Evolutionary conservation across 2,797 vertebrate species (phyloP).

Genomic region (Dipus sagitta): DNA sequence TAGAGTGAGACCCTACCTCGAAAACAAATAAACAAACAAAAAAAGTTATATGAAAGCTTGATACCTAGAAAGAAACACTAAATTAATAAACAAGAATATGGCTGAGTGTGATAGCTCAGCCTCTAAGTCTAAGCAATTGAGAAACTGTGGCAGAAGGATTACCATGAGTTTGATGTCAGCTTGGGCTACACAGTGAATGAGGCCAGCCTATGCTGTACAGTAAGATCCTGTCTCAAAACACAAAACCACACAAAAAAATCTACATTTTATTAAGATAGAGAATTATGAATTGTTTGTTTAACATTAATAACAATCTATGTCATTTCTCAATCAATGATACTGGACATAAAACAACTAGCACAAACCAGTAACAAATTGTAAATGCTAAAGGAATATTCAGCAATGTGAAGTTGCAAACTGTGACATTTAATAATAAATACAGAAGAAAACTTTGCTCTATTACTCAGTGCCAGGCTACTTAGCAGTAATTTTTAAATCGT

Average conservation of each 20-base stretch:
- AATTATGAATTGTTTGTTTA: neutral
- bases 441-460: conserved; percentile 9
- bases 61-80: conserved; percentile 6
- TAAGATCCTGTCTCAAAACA: too few relatives aligned
- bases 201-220: too few relatives aligned
- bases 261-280: conserved; percentile 4
- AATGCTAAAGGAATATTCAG: neutral
- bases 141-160: too few relatives aligned
- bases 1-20: too few relatives aligned
- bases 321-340: neutral
- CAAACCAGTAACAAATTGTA: conserved; percentile 42
- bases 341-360: neutral
- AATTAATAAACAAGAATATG: conserved; percentile 35
- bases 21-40: neutral
- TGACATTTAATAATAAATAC: neutral
- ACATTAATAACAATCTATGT: neutral
- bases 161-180: too few relatives aligned
- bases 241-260: neutral
- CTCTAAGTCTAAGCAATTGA: too few relatives aligned
- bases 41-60: conserved; percentile 14
- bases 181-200: too few relatives aligned
- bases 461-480: neutral
- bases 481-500: neutral
- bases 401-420: neutral
- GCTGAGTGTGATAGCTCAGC: too few relatives aligned